Base-by-base conservation (phyloP, 1,140 invertebrate species). In the Polypedilum vanderplanki region DNA sequence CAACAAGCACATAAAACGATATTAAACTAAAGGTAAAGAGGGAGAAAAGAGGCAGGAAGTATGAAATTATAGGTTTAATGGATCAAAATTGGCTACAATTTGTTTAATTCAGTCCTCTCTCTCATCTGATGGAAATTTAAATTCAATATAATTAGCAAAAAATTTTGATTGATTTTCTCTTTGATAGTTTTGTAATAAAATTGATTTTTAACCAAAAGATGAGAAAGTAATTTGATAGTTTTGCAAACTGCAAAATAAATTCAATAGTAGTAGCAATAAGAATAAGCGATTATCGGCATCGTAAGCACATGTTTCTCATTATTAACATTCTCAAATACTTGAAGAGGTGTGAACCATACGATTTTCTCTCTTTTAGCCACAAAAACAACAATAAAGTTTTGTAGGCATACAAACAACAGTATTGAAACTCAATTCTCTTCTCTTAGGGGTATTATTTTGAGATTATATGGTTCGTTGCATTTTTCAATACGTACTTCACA, bases 391-490 rank as follows among this genome's bases (percentile, higher is more conserved):
- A 33, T 33, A 33, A 33, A 33, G 17, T 70, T 70, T 9, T 70
- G 65, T 70, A 57, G 46, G 46, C 46, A 57, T n/a, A 57, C 46
- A 57, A 57, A 57, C 46, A 57, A 57, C 9, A 57, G 65, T 70
- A 70, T 22, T 70, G 65, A 70, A 70, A 70, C 17, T 70, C 17
- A 70, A 70, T 70, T n/a, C n/a, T 57, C 12, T 57, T 57, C 24
- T 33, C 24, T 33, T 33, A 33, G 24, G 24, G 46, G 10, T 57
- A 57, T 57, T 57, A 57, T 57, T 70, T 70, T 18, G 15, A 87
- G 7, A 80, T 90, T 2, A 87, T 91, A 75, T 83, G 87, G 17
- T 75, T 75, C 33, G 65, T 73, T 75, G 75, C 75, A 41, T 75
- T 75, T 75, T 75, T 73, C 7, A 73, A 24, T 73, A 33, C 24